phyloP scores from a whole-genome alignment of 2,888 invertebrate genomes.

The Axea sp. region DNA sequence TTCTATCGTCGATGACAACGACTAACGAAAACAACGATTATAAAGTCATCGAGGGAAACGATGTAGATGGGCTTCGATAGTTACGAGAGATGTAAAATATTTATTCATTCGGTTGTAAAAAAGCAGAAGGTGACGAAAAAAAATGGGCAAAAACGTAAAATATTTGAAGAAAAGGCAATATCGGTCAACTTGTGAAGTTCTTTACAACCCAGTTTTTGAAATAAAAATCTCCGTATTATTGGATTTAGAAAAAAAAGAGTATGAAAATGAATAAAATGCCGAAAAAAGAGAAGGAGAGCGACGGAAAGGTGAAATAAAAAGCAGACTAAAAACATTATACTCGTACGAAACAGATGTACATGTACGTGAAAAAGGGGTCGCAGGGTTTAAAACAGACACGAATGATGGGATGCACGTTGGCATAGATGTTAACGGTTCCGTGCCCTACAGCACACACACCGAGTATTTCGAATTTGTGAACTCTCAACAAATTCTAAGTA shows the following conservation, averaged over 20 bases:
- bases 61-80: slow-evolving; percentile 19
- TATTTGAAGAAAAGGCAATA: background rate
- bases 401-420: slow-evolving; percentile 48
- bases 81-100: slow-evolving; percentile 23
- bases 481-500: slow-evolving; percentile 30
- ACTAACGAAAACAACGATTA: slow-evolving; percentile 48
- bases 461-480: slow-evolving; percentile 58
- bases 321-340: slow-evolving; percentile 27
- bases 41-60: slow-evolving; percentile 30
- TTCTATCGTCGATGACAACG: slow-evolving; percentile 68
- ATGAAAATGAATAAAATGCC: background rate
- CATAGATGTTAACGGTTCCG: slow-evolving; percentile 61
- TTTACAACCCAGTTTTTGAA: slow-evolving; percentile 1
- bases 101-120: slow-evolving; percentile 25
- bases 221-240: slow-evolving; percentile 1
- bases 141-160: too few relatives aligned
- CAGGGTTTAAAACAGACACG: slow-evolving; percentile 40
- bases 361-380: slow-evolving; percentile 36
- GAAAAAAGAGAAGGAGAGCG: background rate
- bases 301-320: slow-evolving; percentile 15
- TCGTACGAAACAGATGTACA: slow-evolving; percentile 17
- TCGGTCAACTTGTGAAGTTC: background rate
- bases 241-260: background rate
- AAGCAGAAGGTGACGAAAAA: too few relatives aligned
- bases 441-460: slow-evolving; percentile 57